A percentile compares a stretch with the other conserved stretches of the same genome.
Conservation (phyloP, 2,113 vertebrate genomes). For the Larimichthys crocea region DNA sequence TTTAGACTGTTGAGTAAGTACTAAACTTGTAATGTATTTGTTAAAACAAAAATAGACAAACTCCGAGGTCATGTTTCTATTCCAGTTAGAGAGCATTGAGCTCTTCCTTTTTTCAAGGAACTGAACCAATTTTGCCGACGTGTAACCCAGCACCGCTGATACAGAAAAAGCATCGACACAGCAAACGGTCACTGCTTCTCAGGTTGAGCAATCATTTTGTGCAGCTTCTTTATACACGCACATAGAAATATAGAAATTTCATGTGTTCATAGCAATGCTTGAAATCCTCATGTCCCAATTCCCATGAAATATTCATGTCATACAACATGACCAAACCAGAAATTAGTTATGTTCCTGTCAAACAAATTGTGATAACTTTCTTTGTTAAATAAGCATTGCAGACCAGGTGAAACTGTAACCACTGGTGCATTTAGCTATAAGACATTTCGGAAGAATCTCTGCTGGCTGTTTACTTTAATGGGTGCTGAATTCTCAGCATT, state of each 20-base stretch:
- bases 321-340: background rate
- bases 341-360: background rate
- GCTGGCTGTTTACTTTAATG: too few species aligned
- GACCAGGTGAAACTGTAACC: too few species aligned
- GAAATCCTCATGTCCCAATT: background rate
- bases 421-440: too few species aligned
- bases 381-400: too few species aligned
- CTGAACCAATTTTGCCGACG: background rate
- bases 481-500: too few species aligned
- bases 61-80: slow-evolving; percentile 10
- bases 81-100: background rate
- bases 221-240: background rate
- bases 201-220: background rate
- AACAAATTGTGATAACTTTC: too few species aligned
- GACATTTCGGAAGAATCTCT: too few species aligned
- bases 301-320: background rate
- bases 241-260: too few species aligned
- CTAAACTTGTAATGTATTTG: slow-evolving; percentile 23
- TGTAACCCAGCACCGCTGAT: background rate
- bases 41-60: slow-evolving; percentile 34
- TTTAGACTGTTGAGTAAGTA: slow-evolving; percentile 39
- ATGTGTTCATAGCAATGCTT: background rate
- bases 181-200: background rate
- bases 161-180: background rate
- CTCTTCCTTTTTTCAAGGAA: background rate